Evolutionary conservation across 30 jellyfish, hydroid and myxozoan genomes (phyloP), one percentile per base, ranked within the genome.

Genomic region (Aurelia sp.): DNA sequence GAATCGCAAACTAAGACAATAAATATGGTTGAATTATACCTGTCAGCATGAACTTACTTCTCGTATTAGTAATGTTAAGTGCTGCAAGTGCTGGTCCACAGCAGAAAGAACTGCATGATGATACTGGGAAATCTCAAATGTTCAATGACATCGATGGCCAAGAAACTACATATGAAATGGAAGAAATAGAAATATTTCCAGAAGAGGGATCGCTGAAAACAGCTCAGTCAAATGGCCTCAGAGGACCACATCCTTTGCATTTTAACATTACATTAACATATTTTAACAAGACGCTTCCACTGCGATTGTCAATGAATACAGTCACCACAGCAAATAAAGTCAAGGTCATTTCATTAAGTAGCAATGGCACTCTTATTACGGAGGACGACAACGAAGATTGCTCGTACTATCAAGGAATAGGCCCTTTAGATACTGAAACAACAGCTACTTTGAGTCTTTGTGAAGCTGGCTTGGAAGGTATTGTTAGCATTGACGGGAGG

Each of bases 391-490:
- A 13, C 5, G 85, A 73, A 17, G 22, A 73, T 47, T 73, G 85
- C 19, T 35, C 47, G 17, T 73, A 17, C 22, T 73, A 73, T 67
- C 85, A 73, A 51, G 85, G 85, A 5, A 5, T 8, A 8, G 50
- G 51, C 20, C 20, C 9, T 8, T 7, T 38, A 11, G 71, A 51
- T 12, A 20, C 38, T 13, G n/a, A 48, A 11, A 38, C 73, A 35
- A 21, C 69, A 35, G 85, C 85, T 24, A 63, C 85, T 17, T 5
- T 73, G 51, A 73, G 85, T 35, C 30, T 44, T 1, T 73, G 85
- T 51, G 51, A 73, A 5, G 30, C 35, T 19, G 48, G 31, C 21
- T 18, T 73, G 71, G 85, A 44, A n/a, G 82, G 85, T 9, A 63
- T 35, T 16, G 85, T 73, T 16, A 13, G 19, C 18, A 24, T 55